Percentiles rank a stretch among this genome's conserved stretches.
Conservation (phyloP, 2,113 vertebrate genomes). For the Protobothrops mucrosquamatus region DNA sequence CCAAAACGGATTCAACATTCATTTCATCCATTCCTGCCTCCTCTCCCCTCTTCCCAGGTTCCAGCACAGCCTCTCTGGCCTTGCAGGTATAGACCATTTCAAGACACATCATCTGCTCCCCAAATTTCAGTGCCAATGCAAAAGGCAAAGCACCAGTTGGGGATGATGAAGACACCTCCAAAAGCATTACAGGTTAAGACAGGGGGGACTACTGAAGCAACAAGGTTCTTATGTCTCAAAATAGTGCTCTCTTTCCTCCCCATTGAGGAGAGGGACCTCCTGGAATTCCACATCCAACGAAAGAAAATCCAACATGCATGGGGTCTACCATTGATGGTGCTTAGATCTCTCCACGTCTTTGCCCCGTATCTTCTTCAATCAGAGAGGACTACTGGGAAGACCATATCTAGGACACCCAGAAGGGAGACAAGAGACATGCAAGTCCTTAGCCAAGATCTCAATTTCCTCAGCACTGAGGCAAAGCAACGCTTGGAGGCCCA, state of each 20-base stretch:
- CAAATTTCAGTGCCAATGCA: neutral
- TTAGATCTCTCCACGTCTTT: neutral
- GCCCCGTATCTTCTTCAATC: neutral
- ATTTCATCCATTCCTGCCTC: neutral
- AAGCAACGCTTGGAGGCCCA: neutral
- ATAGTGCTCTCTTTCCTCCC: neutral
- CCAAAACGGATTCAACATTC: neutral
- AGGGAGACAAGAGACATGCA: neutral
- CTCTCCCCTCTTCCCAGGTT: neutral
- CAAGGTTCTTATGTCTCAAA: neutral
- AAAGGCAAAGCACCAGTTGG: neutral
- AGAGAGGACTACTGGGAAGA: neutral
- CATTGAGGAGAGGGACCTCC: neutral
- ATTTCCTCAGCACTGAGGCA: neutral
- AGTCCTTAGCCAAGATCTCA: neutral
- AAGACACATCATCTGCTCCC: neutral
- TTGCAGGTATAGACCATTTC: neutral
- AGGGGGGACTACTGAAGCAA: neutral
- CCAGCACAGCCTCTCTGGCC: neutral
- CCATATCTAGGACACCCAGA: fast-evolving
- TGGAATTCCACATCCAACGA: neutral
- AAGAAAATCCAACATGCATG: neutral
- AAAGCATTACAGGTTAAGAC: neutral
- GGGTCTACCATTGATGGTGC: neutral
- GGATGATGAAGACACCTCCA: neutral